phyloP scores from a whole-genome alignment of 2,797 vertebrate species.

The Loris lydekkerianus region DNA sequence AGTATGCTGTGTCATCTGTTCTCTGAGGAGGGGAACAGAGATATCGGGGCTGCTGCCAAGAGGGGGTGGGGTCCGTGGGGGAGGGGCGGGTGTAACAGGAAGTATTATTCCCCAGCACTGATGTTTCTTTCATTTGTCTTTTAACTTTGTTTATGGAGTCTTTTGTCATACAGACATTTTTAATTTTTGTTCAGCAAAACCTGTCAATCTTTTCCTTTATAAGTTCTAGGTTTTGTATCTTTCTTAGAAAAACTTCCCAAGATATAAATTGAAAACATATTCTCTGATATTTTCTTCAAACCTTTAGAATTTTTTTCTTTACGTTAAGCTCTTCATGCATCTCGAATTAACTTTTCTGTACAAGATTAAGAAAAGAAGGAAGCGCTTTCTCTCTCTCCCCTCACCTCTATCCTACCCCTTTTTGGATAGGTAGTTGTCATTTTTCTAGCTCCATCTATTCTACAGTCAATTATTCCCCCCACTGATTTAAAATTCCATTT shows the following conservation, averaged over 20 bases:
- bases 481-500: conserved; percentile 39
- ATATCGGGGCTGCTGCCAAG: not conserved
- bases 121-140: conserved; percentile 74
- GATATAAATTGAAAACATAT: conserved; percentile 72
- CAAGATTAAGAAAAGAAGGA: not conserved
- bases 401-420: not conserved
- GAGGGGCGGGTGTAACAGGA: not conserved
- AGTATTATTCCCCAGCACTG: conserved; percentile 54
- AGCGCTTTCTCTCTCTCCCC: too few relatives aligned
- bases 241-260: conserved; percentile 64
- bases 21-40: not conserved
- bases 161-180: conserved; percentile 80
- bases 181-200: conserved; percentile 78
- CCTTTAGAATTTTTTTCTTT: conserved; percentile 38
- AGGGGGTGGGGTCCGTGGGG: not conserved
- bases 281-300: conserved; percentile 59
- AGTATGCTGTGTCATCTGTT: conserved; percentile 43
- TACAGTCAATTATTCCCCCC: not conserved
- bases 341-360: not conserved
- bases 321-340: not conserved
- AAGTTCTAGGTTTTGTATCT: conserved; percentile 83
- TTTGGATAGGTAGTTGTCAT: not conserved
- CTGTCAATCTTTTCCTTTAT: conserved; percentile 81
- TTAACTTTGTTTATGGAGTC: conserved; percentile 81
- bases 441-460: not conserved